These are phyloP conservation scores for Alouatta palliata DNA, from an alignment of 2,113 vertebrate species.

Conservation along the genomic window DNA sequence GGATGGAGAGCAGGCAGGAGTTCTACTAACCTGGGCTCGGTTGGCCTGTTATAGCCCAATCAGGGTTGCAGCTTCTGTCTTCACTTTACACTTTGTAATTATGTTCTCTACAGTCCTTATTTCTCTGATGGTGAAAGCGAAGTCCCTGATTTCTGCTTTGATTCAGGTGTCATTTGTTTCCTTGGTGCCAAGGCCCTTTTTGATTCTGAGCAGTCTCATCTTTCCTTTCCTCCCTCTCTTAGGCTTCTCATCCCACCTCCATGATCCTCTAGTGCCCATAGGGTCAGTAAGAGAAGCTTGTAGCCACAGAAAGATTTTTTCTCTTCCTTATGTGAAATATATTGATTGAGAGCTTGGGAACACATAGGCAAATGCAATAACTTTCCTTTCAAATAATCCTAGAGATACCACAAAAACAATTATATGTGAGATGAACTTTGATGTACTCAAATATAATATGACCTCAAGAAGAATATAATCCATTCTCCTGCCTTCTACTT, in stretches of 20 bases:
- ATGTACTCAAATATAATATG: not conserved
- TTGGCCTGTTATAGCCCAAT: not conserved
- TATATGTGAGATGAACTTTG: conserved; percentile 1
- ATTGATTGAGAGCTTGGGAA: not conserved
- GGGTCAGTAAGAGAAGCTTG: not conserved
- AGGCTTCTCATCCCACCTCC: not conserved
- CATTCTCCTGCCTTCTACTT: not conserved
- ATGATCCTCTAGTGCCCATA: not conserved
- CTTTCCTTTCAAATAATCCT: not conserved
- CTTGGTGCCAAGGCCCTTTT: not conserved
- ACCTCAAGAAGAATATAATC: not conserved
- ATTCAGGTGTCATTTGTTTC: not conserved
- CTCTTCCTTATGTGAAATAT: not conserved
- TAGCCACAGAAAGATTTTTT: not conserved
- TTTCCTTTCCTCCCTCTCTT: not conserved
- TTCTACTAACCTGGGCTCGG: not conserved
- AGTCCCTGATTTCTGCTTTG: not conserved
- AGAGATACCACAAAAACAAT: not conserved
- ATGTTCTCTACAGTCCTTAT: not conserved
- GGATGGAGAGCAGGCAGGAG: not conserved
- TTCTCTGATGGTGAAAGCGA: not conserved
- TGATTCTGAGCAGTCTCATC: not conserved
- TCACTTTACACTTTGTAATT: not conserved
- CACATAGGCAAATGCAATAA: not conserved
- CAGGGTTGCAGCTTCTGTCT: not conserved